These are phyloP conservation scores for Callipepla squamata DNA, from an alignment of 2,113 vertebrate genomes.

Conservation along the genomic window DNA sequence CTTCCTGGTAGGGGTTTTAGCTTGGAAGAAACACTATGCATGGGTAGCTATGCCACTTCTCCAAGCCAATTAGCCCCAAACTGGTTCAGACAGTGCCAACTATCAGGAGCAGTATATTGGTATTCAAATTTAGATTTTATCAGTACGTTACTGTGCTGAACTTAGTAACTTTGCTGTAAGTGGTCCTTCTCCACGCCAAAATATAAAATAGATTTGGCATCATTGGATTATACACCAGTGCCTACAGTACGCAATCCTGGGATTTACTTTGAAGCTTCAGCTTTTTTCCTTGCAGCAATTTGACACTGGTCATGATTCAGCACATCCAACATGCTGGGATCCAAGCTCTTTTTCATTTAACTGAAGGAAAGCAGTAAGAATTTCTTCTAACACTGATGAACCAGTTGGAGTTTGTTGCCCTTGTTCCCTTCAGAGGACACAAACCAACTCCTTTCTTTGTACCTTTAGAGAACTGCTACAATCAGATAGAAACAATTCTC, in stretches of 20 bases:
- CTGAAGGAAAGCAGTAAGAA: neutral
- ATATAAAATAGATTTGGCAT: slow-evolving; percentile 7
- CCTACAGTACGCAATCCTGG: neutral
- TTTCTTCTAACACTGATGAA: neutral
- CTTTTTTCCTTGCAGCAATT: neutral
- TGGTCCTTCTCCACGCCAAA: neutral
- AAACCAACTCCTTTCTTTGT: neutral
- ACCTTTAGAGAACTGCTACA: neutral
- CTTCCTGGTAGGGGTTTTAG: slow-evolving; percentile 16
- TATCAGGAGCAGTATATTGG: slow-evolving; percentile 19
- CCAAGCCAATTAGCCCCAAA: slow-evolving; percentile 38
- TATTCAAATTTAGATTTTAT: slow-evolving; percentile 56
- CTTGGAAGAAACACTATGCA: slow-evolving; percentile 2
- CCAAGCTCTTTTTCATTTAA: neutral
- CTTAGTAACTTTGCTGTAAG: slow-evolving; percentile 29
- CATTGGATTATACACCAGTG: neutral
- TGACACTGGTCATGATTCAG: slow-evolving; percentile 12
- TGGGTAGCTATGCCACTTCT: neutral
- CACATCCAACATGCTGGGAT: neutral
- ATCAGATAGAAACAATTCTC: neutral
- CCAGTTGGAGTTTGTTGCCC: neutral
- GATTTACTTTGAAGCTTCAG: slow-evolving; percentile 14
- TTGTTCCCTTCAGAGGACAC: neutral
- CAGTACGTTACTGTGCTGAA: slow-evolving; percentile 17
- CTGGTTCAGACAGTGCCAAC: slow-evolving; percentile 36